These are phyloP conservation scores for Aphodius granarius DNA, from an alignment of 2,888 invertebrate genomes.

Conservation along the genomic window DNA sequence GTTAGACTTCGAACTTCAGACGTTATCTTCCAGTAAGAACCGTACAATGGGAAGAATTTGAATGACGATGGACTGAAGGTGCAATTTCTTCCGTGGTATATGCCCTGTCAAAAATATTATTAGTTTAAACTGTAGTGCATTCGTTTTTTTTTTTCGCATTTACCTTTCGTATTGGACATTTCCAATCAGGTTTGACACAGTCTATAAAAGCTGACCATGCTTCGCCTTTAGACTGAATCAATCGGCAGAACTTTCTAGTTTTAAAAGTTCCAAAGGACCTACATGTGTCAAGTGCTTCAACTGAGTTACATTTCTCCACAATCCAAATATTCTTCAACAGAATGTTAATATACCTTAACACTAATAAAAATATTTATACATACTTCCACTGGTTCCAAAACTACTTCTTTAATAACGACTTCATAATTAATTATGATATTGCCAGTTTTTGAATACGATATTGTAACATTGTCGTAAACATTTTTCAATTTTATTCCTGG, in stretches of 20 bases:
- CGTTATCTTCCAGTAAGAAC: slow-evolving; percentile 27
- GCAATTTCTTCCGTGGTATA: slow-evolving; percentile 23
- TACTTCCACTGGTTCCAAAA: slow-evolving; percentile 20
- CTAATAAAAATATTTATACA: neutral
- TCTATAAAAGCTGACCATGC: slow-evolving; percentile 22
- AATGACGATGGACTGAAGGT: slow-evolving; percentile 16
- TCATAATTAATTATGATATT: slow-evolving; percentile 21
- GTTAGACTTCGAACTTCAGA: slow-evolving; percentile 21
- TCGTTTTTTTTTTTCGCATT: too few species aligned
- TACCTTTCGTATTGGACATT: slow-evolving; percentile 28
- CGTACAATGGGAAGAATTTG: slow-evolving; percentile 22
- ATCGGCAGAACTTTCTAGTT: slow-evolving; percentile 20
- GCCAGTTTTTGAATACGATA: neutral
- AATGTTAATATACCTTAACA: neutral
- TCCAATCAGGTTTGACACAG: slow-evolving; percentile 20
- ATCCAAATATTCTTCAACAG: slow-evolving; percentile 24
- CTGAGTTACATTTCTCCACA: slow-evolving; percentile 21
- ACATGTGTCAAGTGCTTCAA: slow-evolving; percentile 25
- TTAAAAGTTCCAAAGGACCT: slow-evolving; percentile 20
- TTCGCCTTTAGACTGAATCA: slow-evolving; percentile 5
- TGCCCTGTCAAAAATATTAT: slow-evolving; percentile 14
- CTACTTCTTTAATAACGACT: slow-evolving; percentile 13
- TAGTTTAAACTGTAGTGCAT: too few species aligned
- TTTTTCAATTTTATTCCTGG: slow-evolving; percentile 14
- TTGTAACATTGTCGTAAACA: slow-evolving; percentile 1